Evolutionary conservation across 2,113 vertebrate species (phyloP).

Genomic region (Dipodomys merriami): DNA sequence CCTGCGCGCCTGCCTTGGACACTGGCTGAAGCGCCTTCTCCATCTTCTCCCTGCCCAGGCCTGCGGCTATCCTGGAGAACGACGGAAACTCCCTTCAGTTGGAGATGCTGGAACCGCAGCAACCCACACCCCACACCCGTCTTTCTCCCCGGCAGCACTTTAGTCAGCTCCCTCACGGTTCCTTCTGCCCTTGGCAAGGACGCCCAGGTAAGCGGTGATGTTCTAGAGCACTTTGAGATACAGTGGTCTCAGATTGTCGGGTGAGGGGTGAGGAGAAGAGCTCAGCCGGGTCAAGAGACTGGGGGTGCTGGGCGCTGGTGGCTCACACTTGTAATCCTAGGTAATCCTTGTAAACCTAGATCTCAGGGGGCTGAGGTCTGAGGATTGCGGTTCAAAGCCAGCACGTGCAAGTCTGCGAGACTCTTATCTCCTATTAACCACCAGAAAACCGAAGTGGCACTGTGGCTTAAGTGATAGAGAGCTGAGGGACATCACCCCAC

Average conservation of each 20-base stretch:
- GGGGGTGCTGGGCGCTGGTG: not conserved
- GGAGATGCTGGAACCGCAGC: not conserved
- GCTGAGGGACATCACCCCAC: not conserved
- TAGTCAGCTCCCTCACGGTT: rapidly evolving
- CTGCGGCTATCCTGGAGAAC: not conserved
- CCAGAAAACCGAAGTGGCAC: no score
- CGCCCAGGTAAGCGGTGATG: not conserved
- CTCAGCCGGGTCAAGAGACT: not conserved
- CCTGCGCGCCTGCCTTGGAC: not conserved
- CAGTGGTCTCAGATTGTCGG: no score
- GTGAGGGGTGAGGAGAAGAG: not conserved
- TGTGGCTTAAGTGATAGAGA: no score
- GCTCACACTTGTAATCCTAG: no score
- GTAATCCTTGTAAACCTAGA: no score
- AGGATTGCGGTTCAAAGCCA: no score
- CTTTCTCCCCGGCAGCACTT: no score
- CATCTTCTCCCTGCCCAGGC: not conserved
- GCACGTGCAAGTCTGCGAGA: no score
- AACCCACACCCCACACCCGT: not conserved
- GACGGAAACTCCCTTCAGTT: not conserved
- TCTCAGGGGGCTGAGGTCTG: no score
- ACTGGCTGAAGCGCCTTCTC: no score
- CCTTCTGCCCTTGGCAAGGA: not conserved
- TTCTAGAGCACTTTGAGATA: not conserved
- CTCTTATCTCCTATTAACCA: no score